Conservation (phyloP, 2,797 vertebrate species). For the Artibeus jamaicensis region DNA sequence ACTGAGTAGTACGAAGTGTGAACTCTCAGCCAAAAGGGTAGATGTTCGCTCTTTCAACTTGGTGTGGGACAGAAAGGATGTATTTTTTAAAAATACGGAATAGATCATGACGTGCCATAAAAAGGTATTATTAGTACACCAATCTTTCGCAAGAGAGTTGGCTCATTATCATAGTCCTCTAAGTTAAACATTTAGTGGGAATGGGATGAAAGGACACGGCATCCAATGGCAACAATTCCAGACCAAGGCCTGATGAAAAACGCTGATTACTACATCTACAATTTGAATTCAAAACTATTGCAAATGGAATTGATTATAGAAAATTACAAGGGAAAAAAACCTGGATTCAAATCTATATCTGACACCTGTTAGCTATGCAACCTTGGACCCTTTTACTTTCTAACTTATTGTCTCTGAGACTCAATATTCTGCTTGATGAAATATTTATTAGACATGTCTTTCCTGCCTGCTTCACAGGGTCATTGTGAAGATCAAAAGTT, state of each 20-base stretch:
- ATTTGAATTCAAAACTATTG: slow-evolving; percentile 5
- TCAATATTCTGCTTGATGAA: not conserved
- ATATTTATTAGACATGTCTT: not conserved
- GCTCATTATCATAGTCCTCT: not conserved
- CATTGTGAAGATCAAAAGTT: not conserved
- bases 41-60: not conserved
- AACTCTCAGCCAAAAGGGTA: not conserved
- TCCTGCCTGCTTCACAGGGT: not conserved
- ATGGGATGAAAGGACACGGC: not conserved
- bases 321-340: not conserved
- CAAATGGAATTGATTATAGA: slow-evolving; percentile 1
- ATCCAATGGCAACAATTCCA: not conserved
- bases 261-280: not conserved
- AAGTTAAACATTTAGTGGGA: not conserved
- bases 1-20: not conserved
- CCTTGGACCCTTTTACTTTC: not conserved
- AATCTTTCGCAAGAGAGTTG: not conserved
- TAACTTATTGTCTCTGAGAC: not conserved
- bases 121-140: not conserved
- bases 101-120: not conserved
- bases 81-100: not conserved
- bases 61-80: not conserved
- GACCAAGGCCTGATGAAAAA: slow-evolving; percentile 25
- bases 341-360: not conserved
- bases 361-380: not conserved